Base-by-base conservation (phyloP, 1,140 invertebrate genomes). In the Pectinophora gossypiella region DNA sequence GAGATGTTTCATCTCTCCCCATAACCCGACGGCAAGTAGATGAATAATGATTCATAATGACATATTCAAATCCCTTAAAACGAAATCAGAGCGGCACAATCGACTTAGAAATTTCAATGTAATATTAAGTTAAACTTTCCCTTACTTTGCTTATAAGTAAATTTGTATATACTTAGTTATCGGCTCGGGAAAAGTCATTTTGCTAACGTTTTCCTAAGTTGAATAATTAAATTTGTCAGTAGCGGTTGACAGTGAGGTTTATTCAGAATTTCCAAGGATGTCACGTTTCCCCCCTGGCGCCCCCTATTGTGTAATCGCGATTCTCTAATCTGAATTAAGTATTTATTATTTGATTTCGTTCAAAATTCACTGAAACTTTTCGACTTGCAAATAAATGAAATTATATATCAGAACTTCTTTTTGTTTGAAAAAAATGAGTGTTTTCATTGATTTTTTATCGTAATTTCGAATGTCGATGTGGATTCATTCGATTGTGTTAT, bases 151-250 rank as follows among this genome's bases (percentile, higher is more conserved):
- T 71, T 76, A 58, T 87, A 87, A 87, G 73, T 82, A 80, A 85
- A 87, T 87, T 87, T 87, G 82, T 87, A 77, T 76, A 71, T 87
- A 87, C 81, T 85, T 85, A 85, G 81, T 85, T 86, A 87, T 85
- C 71, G 79, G 72, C 72, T 74, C 70, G 62, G 59, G 76, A 81
- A 75, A 80, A 85, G 79, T 85, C 79, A 80, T 86, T 78, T 84
- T 75, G 75, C 76, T 84, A 84, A 85, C 84, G 76, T 84, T 85
- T 82, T 78, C 71, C 69, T 84, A 84, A 85, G 73, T 87, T 81
- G 81, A 85, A 84, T 87, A 87, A 87, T 87, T 82, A 76, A 81
- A 84, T 87, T 85, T 87, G 81, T 84, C 84, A 87, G 58, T 67
- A 67, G 68, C 71, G 80, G 72, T 84, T 85, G 83, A 80, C 81